These are phyloP conservation scores for Panopea generosa DNA, from an alignment of 2,888 invertebrate species.

Conservation along the genomic window DNA sequence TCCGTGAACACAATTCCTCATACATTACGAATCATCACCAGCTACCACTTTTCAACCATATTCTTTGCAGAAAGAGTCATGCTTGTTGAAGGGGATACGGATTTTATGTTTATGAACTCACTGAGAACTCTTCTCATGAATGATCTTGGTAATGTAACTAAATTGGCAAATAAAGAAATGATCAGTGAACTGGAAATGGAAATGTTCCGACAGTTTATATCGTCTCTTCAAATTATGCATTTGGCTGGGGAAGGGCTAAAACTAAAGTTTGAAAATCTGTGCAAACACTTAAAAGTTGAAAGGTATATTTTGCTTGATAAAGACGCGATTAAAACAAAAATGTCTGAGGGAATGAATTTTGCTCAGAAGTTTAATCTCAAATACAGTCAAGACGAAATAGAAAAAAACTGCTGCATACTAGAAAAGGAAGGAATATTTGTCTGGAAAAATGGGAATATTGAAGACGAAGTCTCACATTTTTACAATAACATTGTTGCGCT, in stretches of 20 bases:
- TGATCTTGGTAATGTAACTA: neutral
- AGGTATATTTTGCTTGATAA: conserved; percentile 8
- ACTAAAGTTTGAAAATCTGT: conserved; percentile 1
- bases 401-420: neutral
- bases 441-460: conserved; percentile 11
- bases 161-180: neutral
- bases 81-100: conserved; percentile 17
- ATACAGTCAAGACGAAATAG: neutral
- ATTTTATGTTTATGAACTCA: neutral
- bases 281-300: conserved; percentile 9
- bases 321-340: neutral
- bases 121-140: conserved; percentile 5
- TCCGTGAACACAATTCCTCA: no score
- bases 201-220: neutral
- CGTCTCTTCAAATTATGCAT: conserved; percentile 5
- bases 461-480: neutral
- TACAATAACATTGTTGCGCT: no score
- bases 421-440: conserved; percentile 15
- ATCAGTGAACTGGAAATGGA: neutral
- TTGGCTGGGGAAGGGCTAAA: conserved; percentile 9
- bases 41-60: neutral
- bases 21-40: neutral
- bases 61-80: conserved; percentile 16
- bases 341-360: neutral
- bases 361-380: neutral